A percentile compares a stretch with the other conserved stretches of the same genome.
phyloP scores from a whole-genome alignment of 2,888 invertebrate species.

The Agapostemon virescens region DNA sequence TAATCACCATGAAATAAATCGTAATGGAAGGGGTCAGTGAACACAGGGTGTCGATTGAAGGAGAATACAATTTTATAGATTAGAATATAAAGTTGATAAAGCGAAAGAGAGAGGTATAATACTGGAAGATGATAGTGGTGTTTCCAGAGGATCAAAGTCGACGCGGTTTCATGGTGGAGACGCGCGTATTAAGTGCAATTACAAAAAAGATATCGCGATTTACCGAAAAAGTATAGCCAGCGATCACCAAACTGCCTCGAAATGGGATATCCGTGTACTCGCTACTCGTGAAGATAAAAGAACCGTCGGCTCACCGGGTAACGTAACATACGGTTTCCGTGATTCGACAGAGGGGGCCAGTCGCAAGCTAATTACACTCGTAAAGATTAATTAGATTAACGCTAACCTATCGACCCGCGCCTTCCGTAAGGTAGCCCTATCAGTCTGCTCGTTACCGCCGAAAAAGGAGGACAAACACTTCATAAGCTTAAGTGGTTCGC shows the following conservation, averaged over 20 bases:
- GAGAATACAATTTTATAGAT: no score
- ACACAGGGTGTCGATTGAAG: no score
- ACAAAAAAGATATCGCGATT: conserved; percentile 31
- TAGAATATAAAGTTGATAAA: no score
- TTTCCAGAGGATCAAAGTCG: not conserved
- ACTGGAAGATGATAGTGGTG: not conserved
- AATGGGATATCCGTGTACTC: conserved; percentile 78
- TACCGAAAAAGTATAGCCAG: conserved; percentile 50
- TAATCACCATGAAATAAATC: no score
- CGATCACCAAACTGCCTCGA: conserved; percentile 74
- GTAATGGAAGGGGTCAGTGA: no score
- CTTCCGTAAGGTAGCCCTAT: conserved; percentile 45
- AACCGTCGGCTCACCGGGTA: conserved; percentile 48
- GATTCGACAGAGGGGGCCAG: conserved; percentile 42
- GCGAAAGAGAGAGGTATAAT: no score
- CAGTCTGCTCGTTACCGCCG: conserved; percentile 42
- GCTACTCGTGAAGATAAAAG: conserved; percentile 78
- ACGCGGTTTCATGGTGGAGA: not conserved
- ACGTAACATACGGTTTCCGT: conserved; percentile 51
- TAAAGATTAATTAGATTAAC: conserved; percentile 79
- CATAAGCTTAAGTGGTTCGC: conserved; percentile 42
- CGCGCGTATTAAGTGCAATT: not conserved
- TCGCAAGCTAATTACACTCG: conserved; percentile 75
- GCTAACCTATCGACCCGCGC: conserved; percentile 61
- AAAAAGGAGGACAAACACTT: conserved; percentile 37